Conservation (phyloP, 2,113 vertebrate species). For the Azemiops feae region DNA sequence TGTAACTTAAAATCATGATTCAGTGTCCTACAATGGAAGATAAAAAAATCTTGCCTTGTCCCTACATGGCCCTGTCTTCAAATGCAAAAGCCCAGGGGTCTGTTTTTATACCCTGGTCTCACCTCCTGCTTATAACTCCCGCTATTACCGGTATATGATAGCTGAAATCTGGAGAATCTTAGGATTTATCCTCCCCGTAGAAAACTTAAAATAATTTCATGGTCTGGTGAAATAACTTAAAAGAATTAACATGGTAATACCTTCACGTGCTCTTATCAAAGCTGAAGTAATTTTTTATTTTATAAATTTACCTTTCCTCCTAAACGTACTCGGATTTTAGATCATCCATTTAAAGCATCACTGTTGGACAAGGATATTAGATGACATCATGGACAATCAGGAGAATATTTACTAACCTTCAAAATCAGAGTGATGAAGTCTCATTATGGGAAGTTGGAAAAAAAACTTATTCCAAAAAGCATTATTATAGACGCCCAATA, state of each 20-base stretch:
- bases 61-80: background rate
- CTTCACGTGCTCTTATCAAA: background rate
- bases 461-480: background rate
- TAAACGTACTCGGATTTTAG: background rate
- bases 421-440: background rate
- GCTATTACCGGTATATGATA: background rate
- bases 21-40: background rate
- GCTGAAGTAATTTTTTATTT: background rate
- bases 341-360: background rate
- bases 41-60: background rate
- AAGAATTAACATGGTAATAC: background rate
- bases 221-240: background rate
- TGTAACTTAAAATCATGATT: background rate
- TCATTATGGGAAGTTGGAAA: background rate
- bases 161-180: background rate
- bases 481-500: background rate
- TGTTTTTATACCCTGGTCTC: background rate
- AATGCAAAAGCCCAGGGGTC: background rate
- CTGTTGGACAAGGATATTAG: background rate
- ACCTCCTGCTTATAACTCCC: background rate
- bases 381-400: background rate
- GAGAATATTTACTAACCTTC: background rate
- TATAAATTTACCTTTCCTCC: background rate
- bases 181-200: background rate
- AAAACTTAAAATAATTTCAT: background rate